Evolutionary conservation across 2,113 vertebrate genomes (phyloP).

Genomic region (Aphyosemion australe): DNA sequence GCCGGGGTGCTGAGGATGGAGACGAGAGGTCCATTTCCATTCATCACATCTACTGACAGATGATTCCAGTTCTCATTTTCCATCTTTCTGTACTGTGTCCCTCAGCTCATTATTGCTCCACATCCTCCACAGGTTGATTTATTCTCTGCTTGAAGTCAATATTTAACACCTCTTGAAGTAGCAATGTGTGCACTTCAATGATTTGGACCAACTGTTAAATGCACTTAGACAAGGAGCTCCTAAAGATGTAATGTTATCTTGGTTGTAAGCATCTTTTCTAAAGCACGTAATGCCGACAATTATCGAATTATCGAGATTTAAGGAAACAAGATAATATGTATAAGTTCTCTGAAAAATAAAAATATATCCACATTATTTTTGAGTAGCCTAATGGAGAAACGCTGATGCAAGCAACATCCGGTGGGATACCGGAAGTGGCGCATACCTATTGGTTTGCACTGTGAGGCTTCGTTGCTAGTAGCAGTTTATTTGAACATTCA

Average conservation of each 20-base stretch:
- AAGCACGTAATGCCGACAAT: neutral
- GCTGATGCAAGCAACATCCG: no score
- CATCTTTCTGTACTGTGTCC: constrained; percentile 31
- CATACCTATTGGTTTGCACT: no score
- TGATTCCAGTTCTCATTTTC: constrained; percentile 53
- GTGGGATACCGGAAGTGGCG: no score
- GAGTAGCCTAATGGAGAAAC: no score
- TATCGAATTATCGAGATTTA: neutral
- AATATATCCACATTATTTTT: no score
- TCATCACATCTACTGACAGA: constrained; percentile 61
- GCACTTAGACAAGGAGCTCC: neutral
- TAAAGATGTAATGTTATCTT: neutral
- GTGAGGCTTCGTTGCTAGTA: no score
- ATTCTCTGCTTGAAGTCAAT: constrained; percentile 27
- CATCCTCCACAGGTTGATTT: constrained; percentile 42
- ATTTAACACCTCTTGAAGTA: constrained; percentile 25
- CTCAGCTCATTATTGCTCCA: constrained; percentile 42
- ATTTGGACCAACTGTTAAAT: constrained; percentile 4
- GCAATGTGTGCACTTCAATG: constrained; percentile 22
- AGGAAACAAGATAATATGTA: no score
- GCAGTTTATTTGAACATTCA: no score
- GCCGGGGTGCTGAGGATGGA: constrained; percentile 30
- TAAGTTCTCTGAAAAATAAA: no score
- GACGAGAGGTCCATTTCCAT: constrained; percentile 53
- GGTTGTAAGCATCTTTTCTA: neutral